Conservation (phyloP, 2,113 vertebrate species). For the Empidonax traillii region DNA sequence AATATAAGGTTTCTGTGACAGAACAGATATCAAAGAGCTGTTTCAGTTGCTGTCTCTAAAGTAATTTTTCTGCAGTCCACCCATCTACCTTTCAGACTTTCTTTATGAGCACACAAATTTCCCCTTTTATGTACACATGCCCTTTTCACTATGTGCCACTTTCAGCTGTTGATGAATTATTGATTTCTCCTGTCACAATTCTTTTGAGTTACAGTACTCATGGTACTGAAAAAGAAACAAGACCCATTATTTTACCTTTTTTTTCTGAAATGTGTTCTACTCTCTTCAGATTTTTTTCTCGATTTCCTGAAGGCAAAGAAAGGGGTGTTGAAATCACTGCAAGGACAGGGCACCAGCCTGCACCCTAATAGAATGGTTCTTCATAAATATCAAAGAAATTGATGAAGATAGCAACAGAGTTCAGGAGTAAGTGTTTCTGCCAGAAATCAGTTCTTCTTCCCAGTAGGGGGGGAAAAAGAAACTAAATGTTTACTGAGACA, state of each 20-base stretch:
- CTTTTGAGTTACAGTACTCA: constrained; percentile 22
- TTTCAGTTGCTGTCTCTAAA: not conserved
- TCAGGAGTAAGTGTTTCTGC: not conserved
- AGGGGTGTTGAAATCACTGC: not conserved
- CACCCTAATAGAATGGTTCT: not conserved
- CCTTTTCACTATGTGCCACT: constrained; percentile 20
- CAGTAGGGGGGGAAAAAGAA: not conserved
- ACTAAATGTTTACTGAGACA: not conserved
- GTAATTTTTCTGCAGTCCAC: not conserved
- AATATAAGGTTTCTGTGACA: not conserved
- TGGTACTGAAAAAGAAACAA: constrained; percentile 17
- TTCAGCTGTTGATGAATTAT: constrained; percentile 58
- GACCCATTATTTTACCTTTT: not conserved
- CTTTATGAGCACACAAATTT: constrained; percentile 8
- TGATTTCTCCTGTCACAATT: constrained; percentile 53
- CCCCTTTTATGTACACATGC: constrained; percentile 20
- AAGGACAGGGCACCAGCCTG: not conserved
- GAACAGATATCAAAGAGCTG: not conserved
- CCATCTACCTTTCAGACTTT: not conserved
- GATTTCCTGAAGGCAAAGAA: not conserved
- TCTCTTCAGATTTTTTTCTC: not conserved
- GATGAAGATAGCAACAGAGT: not conserved
- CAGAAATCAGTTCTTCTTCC: not conserved
- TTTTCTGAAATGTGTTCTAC: not conserved
- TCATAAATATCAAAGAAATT: not conserved